Base-by-base conservation (phyloP, 2,888 invertebrate genomes). In the Apomyelois bistriatella region DNA sequence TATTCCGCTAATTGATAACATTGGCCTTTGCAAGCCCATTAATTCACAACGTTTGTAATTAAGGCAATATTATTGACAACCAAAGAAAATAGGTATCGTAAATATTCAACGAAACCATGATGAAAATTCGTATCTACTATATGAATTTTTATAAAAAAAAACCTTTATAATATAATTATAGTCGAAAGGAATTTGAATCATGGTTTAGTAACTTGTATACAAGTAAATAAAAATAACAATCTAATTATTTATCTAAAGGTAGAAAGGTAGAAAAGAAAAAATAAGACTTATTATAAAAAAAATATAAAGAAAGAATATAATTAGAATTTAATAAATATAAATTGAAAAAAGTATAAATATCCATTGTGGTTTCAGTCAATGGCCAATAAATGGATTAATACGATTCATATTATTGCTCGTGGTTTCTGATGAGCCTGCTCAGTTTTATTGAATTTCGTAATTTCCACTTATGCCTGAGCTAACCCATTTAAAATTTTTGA, bases 21-120 rank as follows among this genome's bases (percentile, higher is more conserved):
- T 30, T 46, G 46, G 46, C 32, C 32, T 32, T 46, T 46, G 46
- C 46, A 46, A 46, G 46, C 46, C 46, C 46, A 46, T 46, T 46
- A 46, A 46, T 46, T 46, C 32, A 16, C 32, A 16, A 35, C 16
- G 10, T 46, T 16, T n/a, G 15, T 46, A 46, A 46, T 46, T 46
- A 35, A 32, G 9, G 32, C 32, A 28, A 13, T 32, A 10, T 10
- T 6, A 12, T 46, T 1, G 46, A 46, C 10, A 15, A 30, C 15
- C 1, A 15, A 32, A 10, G 8, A 4, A 32, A 15, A 46, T 46
- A 35, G 46, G 32, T 32, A 32, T 13, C 32, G 13, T 0, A 30
- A 12, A 4, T 41, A 41, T 16, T 1, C 7, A 13, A 10, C 35
- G 8, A 10, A 37, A 37, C 3, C 4, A n/a, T n/a, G n/a, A n/a